Evolutionary conservation across 2,888 invertebrate species (phyloP).

Genomic region (Drosophila tanythrix): DNA sequence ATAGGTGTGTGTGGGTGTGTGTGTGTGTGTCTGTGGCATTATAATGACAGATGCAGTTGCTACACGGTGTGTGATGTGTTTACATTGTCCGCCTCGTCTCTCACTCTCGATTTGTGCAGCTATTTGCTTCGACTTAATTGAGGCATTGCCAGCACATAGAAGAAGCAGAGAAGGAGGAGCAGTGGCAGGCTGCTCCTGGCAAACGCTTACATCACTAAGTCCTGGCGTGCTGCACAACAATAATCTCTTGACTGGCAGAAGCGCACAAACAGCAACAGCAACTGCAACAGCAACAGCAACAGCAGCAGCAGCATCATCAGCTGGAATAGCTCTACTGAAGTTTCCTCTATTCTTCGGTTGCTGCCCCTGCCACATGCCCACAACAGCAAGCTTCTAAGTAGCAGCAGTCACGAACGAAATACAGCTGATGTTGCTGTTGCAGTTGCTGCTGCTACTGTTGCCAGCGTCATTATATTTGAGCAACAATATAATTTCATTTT

Average conservation of each 20-base stretch:
- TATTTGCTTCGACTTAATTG: conserved; percentile 67
- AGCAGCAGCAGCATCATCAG: conserved; percentile 4
- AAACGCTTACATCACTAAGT: conserved; percentile 65
- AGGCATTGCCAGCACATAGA: conserved; percentile 22
- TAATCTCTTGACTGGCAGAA: conserved; percentile 58
- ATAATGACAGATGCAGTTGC: conserved; percentile 57
- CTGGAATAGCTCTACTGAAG: conserved; percentile 3
- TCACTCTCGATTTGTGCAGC: conserved; percentile 24
- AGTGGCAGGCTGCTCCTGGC: conserved; percentile 8
- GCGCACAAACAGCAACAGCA: conserved; percentile 18
- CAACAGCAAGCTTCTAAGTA: conserved; percentile 31
- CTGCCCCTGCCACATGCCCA: neutral
- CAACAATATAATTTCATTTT: conserved; percentile 70
- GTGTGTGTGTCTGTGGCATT: conserved; percentile 10
- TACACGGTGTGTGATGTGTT: conserved; percentile 41
- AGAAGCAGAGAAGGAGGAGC: too few relatives aligned
- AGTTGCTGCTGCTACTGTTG: neutral
- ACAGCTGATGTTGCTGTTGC: conserved; percentile 13
- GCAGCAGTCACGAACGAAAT: conserved; percentile 56
- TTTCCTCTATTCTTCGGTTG: neutral
- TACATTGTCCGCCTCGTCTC: conserved; percentile 24
- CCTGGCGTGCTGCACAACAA: conserved; percentile 53
- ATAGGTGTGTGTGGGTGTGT: neutral
- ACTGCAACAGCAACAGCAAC: neutral
- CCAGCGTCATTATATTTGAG: conserved; percentile 44